Evolutionary conservation across 2,797 vertebrate genomes (phyloP), one percentile per base, ranked within the genome.

Genomic region (Galago senegalensis): DNA sequence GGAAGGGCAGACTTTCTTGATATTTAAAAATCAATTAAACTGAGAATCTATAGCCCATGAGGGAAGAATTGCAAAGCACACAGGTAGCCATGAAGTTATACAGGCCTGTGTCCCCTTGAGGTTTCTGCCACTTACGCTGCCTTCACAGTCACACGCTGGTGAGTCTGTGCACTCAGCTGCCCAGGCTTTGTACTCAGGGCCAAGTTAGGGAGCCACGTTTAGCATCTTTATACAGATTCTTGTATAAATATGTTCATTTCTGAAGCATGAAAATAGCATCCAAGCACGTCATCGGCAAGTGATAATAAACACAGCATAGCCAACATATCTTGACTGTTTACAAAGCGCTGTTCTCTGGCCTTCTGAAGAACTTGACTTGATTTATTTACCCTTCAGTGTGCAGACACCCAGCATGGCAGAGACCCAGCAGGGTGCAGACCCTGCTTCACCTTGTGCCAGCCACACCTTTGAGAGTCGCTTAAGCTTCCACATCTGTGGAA

Each of bases 21-120:
- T 82, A 65, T 61, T 94, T 85, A 75, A 92, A 76, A 90, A 73
- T 72, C 76, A 72, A 75, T 87, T 94, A 25, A 93, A 63, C 58
- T 72, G 29, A 80, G 67, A 86, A 79, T 31, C 4, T 7, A 12
- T 17, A 37, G 2, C 34, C 46, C 60, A 43, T n/a, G 73, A 67
- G 20, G n/a, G 40, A 77, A 89, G 67, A 77, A 81, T 88, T 80
- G 3, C 31, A 92, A 87, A 60, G 23, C 16, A 0, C 16, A 17
- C 5, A 43, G 60, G 7, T 60, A 56, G 10, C 46, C 29, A n/a
- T 94, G 70, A 76, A 80, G 58, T 92, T 75, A 40, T 20, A 16
- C n/a, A 77, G 70, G 7, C 11, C 34, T 0, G 0, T n/a, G 14
- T 93, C 87, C n/a, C 34, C 3, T 67, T 58, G 69, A 84, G 25